Percentiles rank a stretch among this genome's conserved stretches.
phyloP scores from a whole-genome alignment of 2,113 vertebrate genomes.

The Scalopus aquaticus region DNA sequence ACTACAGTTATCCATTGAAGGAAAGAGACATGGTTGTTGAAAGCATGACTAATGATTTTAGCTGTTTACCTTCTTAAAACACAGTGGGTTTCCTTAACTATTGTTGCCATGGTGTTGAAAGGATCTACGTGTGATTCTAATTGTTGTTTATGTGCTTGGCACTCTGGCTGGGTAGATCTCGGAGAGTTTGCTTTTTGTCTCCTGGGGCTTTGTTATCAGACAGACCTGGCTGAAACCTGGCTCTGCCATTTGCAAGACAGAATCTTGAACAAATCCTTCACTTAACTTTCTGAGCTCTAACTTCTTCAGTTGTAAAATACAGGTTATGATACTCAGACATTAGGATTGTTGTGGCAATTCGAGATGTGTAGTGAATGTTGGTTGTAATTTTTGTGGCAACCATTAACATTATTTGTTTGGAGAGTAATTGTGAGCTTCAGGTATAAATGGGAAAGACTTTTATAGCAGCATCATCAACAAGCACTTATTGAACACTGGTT shows the following conservation, averaged over 20 bases:
- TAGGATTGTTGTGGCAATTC: not conserved
- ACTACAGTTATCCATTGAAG: not conserved
- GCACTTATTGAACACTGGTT: not conserved
- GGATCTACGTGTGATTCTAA: not conserved
- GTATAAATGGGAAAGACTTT: not conserved
- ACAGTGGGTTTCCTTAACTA: slow-evolving; percentile 34
- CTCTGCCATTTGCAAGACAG: slow-evolving; percentile 12
- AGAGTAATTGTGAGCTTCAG: not conserved
- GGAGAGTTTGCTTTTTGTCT: slow-evolving; percentile 26
- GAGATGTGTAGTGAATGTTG: not conserved
- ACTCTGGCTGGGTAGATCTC: not conserved
- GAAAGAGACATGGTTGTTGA: not conserved
- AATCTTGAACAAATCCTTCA: slow-evolving; percentile 8
- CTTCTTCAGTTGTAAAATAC: slow-evolving; percentile 3
- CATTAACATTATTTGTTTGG: not conserved
- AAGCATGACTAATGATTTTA: not conserved
- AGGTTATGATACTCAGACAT: not conserved
- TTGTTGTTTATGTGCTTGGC: slow-evolving; percentile 30
- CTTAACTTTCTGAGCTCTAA: not conserved
- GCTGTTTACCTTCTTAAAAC: slow-evolving; percentile 46
- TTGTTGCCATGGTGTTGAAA: slow-evolving; percentile 61
- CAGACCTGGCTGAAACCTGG: slow-evolving; percentile 21
- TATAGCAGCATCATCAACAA: not conserved
- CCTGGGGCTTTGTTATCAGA: slow-evolving; percentile 47
- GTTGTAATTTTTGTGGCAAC: not conserved